Base-by-base conservation (phyloP, 2,113 vertebrate species). In the Oryzias woworae region DNA sequence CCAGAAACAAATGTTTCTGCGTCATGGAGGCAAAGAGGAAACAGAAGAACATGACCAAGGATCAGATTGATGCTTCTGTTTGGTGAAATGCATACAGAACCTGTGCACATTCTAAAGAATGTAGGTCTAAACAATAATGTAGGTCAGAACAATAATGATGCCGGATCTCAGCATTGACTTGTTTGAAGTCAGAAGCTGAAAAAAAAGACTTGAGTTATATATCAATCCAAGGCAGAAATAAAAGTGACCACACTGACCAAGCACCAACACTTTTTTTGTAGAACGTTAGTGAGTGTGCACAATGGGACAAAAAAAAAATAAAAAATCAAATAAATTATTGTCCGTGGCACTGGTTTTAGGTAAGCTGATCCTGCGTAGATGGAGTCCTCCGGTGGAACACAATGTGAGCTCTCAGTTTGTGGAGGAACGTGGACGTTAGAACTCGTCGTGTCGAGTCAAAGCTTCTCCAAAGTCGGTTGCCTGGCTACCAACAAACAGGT, bases 381-480 rank as follows among this genome's bases (percentile, higher is more conserved):
- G 55, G 45, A 68, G 62, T 28, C 61, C 44, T 45, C 18, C n/a
- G 59, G 66, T 64, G 56, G 66, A 50, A 56, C 43, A 24, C 62
- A 66, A 66, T 62, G 78, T 66, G 65, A 83, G 74, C 59, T 47
- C 55, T 67, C 42, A 84, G 84, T 89, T 85, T 81, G 58, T 78
- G 62, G 65, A 75, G 65, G 60, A 41, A 31, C 52, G 42, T 1
- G 1, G 53, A 31, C 26, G 36, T 63, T 90, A 97, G 85, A 98
- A 98, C 69, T 98, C 96, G n/a, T 99, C 96, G 0, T 99, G 97
- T 63, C 95, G 90, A 81, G 95, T 95, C 77, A 98, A 88, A 47
- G 96, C 96, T 78, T 98, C 96, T 18, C 96, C 97, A 3, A 99
- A 99, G 89, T 99, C 96, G 46, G 97, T 99, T 28, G 94, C 97